phyloP scores from a whole-genome alignment of 2,797 vertebrate species.

The Discoglossus pictus region DNA sequence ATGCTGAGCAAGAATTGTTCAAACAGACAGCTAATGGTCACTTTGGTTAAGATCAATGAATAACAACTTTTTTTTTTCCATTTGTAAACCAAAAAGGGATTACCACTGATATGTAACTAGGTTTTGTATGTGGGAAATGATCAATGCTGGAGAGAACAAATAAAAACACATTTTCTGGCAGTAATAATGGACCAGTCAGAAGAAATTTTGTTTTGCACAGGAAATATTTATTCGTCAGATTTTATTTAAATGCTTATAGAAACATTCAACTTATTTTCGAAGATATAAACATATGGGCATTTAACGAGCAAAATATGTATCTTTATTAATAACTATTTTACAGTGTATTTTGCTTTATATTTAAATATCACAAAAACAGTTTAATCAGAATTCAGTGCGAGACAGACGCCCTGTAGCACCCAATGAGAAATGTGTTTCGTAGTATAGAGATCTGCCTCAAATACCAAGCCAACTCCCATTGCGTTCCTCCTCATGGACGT shows the following conservation, averaged over 20 bases:
- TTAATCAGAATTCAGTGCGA: slow-evolving; percentile 84
- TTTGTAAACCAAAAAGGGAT: too few species aligned
- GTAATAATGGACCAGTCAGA: too few species aligned
- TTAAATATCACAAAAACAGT: neutral
- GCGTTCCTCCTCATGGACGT: slow-evolving; percentile 89
- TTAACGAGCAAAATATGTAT: neutral
- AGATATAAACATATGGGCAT: neutral
- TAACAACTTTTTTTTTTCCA: too few species aligned
- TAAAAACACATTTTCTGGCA: too few species aligned
- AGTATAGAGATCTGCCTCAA: slow-evolving; percentile 90
- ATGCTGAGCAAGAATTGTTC: too few species aligned
- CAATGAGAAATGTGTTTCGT: slow-evolving; percentile 86
- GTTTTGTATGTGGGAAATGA: too few species aligned
- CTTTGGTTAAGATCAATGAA: too few species aligned
- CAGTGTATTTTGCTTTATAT: neutral
- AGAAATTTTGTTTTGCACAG: too few species aligned
- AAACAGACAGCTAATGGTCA: too few species aligned
- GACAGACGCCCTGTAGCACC: slow-evolving; percentile 90
- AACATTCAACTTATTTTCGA: neutral
- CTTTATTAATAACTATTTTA: slow-evolving; percentile 4
- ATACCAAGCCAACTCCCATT: slow-evolving; percentile 89
- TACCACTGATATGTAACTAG: too few species aligned
- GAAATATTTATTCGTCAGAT: neutral
- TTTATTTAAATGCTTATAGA: slow-evolving; percentile 3
- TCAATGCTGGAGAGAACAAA: too few species aligned